Base-by-base conservation (phyloP, 2,888 invertebrate species). In the Conus canariensis region DNA sequence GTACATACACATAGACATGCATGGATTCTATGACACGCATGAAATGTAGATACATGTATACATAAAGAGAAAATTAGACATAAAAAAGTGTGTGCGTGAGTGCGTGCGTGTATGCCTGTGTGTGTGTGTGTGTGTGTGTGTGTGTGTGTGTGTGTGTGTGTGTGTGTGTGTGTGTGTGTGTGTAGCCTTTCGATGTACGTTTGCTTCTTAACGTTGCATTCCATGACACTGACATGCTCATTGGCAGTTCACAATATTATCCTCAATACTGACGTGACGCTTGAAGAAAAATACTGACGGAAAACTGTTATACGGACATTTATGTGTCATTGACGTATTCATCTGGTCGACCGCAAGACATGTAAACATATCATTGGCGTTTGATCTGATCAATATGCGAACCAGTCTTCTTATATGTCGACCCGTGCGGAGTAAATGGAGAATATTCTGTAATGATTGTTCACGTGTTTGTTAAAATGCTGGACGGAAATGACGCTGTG, bases 151-250 rank as follows among this genome's bases (percentile, higher is more conserved):
- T 74, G 74, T 7, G 74, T 74, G 74, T 74, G 74, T 74, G n/a
- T 22, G 19, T 74, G 74, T n/a, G 74, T 74, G 74, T 74, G 74
- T 74, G 74, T 74, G 74, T 74, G 74, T 74, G 74, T 74, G 74
- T 74, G 74, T 74, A 25, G 5, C n/a, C n/a, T 22, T n/a, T 8
- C n/a, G n/a, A 64, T 74, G 74, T n/a, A n/a, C 45, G 45, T 45
- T 4, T 45, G 45, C 45, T 45, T 45, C 45, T 45, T 45, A 45
- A 45, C 45, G 45, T 45, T 45, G 45, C 45, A 45, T 45, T 45
- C 45, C 45, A 3, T 45, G 45, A 45, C 45, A 45, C 45, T 45
- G 45, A 45, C 45, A 45, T 45, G 45, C 45, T 4, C 45, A 45
- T 3, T 45, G 45, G 45, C 45, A 45, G 45, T 45, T 45, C 3